Percentiles rank a stretch among this genome's conserved stretches.
Evolutionary conservation across 2,113 vertebrate genomes (phyloP).

Genomic region (Mustelus asterias): DNA sequence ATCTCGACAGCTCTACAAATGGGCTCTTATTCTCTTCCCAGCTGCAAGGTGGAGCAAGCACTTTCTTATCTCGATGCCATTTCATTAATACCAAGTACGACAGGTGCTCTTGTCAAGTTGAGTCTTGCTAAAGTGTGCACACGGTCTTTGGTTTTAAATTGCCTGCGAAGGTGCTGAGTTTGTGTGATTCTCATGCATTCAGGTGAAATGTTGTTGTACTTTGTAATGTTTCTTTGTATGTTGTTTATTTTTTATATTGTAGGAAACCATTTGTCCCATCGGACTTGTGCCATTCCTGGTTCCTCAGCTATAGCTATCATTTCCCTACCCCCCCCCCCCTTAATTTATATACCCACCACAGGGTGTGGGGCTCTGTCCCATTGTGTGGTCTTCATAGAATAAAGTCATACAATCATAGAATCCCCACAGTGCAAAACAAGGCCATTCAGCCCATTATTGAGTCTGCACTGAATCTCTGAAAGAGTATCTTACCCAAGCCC

Average conservation of each 20-base stretch:
- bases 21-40: background rate
- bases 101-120: background rate
- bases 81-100: background rate
- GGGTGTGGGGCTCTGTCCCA: background rate
- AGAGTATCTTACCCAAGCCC: too few relatives aligned
- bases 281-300: background rate
- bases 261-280: background rate
- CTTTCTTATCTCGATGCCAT: background rate
- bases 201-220: background rate
- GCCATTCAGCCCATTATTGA: too few relatives aligned
- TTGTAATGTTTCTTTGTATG: background rate
- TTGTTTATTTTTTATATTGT: background rate
- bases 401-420: too few relatives aligned
- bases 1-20: background rate
- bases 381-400: background rate
- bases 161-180: background rate
- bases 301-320: background rate
- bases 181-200: background rate
- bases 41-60: background rate
- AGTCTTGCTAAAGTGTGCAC: background rate
- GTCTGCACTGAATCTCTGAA: too few relatives aligned
- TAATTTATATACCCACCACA: background rate
- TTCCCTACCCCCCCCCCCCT: background rate
- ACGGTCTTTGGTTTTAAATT: background rate
- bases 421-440: too few relatives aligned